Evolutionary conservation across 2,113 vertebrate genomes (phyloP).

Genomic region (Silurus glanis): DNA sequence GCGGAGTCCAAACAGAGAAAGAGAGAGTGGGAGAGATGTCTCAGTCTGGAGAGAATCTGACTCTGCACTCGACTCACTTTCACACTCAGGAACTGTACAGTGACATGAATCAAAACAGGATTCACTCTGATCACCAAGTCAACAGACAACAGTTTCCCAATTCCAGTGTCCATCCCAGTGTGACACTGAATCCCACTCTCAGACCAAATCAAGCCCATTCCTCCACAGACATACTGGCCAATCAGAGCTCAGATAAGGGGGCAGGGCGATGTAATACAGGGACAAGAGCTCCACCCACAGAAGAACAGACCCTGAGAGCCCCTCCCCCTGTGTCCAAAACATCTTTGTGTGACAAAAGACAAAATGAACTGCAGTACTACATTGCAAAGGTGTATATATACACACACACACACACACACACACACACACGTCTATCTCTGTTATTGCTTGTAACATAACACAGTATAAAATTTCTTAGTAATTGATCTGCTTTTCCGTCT

Average conservation of each 20-base stretch:
- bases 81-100: neutral
- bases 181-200: neutral
- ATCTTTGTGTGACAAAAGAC: slow-evolving; percentile 32
- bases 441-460: neutral
- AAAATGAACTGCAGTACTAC: slow-evolving; percentile 53
- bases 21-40: neutral
- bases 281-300: neutral
- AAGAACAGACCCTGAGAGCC: slow-evolving; percentile 12
- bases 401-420: slow-evolving; percentile 15
- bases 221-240: slow-evolving; percentile 9
- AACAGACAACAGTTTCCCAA: neutral
- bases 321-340: neutral
- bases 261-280: neutral
- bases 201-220: neutral
- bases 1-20: neutral
- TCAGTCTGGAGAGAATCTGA: neutral
- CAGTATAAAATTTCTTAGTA: neutral
- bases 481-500: neutral
- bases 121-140: neutral
- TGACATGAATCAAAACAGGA: neutral
- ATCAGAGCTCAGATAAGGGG: slow-evolving; percentile 18
- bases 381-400: slow-evolving; percentile 43
- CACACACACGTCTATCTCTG: neutral
- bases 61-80: neutral
- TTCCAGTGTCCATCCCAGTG: neutral